phyloP scores from a whole-genome alignment of 2,888 invertebrate species.

The Alentia gelatinosa region DNA sequence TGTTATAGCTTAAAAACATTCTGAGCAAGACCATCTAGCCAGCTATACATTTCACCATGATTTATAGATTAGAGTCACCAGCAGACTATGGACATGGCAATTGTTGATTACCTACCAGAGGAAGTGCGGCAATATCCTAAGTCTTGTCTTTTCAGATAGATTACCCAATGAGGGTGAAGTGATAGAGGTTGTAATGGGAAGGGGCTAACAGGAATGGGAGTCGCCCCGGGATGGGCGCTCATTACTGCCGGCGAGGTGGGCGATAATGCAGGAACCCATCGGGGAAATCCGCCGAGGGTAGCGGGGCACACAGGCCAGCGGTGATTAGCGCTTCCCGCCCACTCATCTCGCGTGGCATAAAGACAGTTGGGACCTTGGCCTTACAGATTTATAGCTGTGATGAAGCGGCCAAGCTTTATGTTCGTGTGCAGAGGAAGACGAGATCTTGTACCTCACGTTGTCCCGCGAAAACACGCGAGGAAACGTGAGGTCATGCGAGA shows the following conservation, averaged over 20 bases:
- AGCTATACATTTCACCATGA: too few relatives aligned
- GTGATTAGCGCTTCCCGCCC: neutral
- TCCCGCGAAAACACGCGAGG: too few relatives aligned
- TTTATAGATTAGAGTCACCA: neutral
- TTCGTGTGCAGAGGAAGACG: too few relatives aligned
- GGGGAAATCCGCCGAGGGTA: neutral
- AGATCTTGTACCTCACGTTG: too few relatives aligned
- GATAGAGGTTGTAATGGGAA: neutral
- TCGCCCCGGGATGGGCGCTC: neutral
- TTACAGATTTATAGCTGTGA: neutral
- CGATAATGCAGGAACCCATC: neutral
- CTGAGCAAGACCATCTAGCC: too few relatives aligned
- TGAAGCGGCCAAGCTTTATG: neutral
- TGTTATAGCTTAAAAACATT: too few relatives aligned
- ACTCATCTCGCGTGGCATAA: neutral
- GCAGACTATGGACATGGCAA: neutral
- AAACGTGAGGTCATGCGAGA: too few relatives aligned
- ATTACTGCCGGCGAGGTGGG: neutral
- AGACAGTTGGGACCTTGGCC: neutral
- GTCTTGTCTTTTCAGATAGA: neutral
- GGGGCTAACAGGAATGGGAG: neutral
- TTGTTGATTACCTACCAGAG: neutral
- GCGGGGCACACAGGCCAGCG: neutral
- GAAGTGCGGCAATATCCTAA: neutral
- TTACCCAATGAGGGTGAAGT: neutral